Base-by-base conservation (phyloP, 2,797 vertebrate species). In the Bryconaethiops microstoma region DNA sequence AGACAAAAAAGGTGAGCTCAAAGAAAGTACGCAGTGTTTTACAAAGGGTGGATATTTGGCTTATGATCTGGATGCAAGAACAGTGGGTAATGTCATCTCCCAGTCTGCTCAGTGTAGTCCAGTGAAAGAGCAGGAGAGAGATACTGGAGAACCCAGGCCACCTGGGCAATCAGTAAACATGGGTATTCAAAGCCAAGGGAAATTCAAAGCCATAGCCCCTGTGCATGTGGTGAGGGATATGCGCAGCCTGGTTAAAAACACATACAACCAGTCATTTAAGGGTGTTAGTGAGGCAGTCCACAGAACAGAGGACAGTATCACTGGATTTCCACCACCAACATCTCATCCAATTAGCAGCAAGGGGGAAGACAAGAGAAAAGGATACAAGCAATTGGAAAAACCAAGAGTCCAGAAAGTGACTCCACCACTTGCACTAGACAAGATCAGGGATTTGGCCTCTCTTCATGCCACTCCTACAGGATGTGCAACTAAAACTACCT, bases 211-310 rank as follows among this genome's bases (percentile, higher is more conserved):
- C n/a, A 90, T 89, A 57, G 89, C 82, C 3, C 90, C 91, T 2
- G 90, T 94, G 60, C 95, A 94, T 16, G 89, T 94, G 77, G 94
- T 95, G 17, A 92, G 96, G 74, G 96, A 96, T 0, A 86, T 96
- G 83, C 94, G 94, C 81, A 96, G 95, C 88, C 90, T 96, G 64
- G 90, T 96, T 57, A 96, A 96, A 89, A 96, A 93, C 87, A 92
- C 91, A 0, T 94, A 94, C 78, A 93, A 85, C 70, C 91, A 92
- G 10, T 86, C 93, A 7, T 94, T 95, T 0, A 86, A 90, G 0
- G 76, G 77, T 0, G 78, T 25, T 16, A 45, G 62, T 42, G 82
- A 82, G 76, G 77, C 48, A 72, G 40, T 69, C 35, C 83, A 60
- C 16, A 85, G 71, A 64, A 79, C 82, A 40, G 90, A 91, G 16